Evolutionary conservation across 2,888 invertebrate genomes (phyloP), one percentile per base, ranked within the genome.

Genomic region (Dioctria linearis): DNA sequence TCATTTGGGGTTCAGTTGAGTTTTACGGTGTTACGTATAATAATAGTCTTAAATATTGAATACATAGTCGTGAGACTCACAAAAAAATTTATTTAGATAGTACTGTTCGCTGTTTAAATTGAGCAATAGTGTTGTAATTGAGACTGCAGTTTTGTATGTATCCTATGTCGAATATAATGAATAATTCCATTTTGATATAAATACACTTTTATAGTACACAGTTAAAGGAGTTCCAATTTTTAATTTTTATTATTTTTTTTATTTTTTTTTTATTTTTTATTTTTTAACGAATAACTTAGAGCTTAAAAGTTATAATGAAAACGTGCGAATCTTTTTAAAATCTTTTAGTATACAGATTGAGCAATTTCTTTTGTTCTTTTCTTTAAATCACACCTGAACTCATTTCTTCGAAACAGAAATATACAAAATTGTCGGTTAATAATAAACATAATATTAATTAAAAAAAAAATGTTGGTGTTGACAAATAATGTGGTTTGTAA

Each of bases 1-100:
- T 78, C 57, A 78, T 78, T 78, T 78, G 78, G 78, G 78, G 78
- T 78, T 78, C 67, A 78, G 57, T 78, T 78, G 66, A 78, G 40
- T 78, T 65, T 66, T 78, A 65, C 46, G 61, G 42, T 66, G 51
- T 78, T 78, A 78, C 63, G 54, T 63, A 25, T 25, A 25, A 25
- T 25, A 25, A 25, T 25, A 76, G 61, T 63, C 76, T 49, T 76
- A 63, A 76, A 63, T 75, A 75, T 75, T 59, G 76, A 76, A 76
- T 76, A 63, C 51, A 76, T 76, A 76, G 63, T 76, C 63, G 42
- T 39, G 49, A 63, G 76, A 76, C 63, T 63, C 49, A 63, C 76
- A 49, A 76, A 63, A 76, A 63, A 49, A 25, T 25, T 25, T 25
- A 25, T 25, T 9, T 46, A 76, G 76, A 76, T 76, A 76, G 63